Conservation (phyloP, 2,888 invertebrate genomes). For the Halictus ligatus region DNA sequence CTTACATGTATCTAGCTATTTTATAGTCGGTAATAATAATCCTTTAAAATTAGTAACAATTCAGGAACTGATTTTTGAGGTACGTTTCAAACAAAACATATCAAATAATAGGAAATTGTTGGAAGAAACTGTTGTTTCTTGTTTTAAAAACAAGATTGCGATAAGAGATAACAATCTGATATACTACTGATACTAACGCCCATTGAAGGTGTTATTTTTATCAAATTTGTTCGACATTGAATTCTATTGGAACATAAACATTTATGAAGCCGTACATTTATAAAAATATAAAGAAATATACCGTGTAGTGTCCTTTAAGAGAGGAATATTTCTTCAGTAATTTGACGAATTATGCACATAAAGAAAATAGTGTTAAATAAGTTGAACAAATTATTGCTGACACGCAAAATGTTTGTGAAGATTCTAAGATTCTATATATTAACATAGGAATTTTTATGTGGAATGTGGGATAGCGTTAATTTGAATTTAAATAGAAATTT, state of each 20-base stretch:
- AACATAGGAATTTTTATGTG: not conserved
- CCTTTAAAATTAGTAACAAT: too few species aligned
- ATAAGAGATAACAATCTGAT: not conserved
- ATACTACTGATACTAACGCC: not conserved
- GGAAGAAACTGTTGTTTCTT: too few species aligned
- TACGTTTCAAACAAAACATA: too few species aligned
- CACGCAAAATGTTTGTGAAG: not conserved
- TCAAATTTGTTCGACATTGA: not conserved
- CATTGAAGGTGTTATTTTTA: not conserved
- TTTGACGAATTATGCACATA: not conserved
- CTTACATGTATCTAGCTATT: too few species aligned
- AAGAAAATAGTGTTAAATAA: not conserved
- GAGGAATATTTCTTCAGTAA: not conserved
- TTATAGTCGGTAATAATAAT: too few species aligned
- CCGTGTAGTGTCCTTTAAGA: not conserved
- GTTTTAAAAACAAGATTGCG: not conserved
- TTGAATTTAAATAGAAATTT: not conserved
- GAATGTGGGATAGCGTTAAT: not conserved
- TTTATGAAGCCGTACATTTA: not conserved
- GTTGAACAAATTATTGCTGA: not conserved
- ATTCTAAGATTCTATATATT: not conserved
- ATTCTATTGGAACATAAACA: not conserved
- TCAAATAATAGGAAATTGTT: too few species aligned
- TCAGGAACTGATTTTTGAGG: too few species aligned
- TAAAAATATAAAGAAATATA: not conserved